Evolutionary conservation across 2,888 invertebrate species (phyloP).

Genomic region (Volucella bombylans): DNA sequence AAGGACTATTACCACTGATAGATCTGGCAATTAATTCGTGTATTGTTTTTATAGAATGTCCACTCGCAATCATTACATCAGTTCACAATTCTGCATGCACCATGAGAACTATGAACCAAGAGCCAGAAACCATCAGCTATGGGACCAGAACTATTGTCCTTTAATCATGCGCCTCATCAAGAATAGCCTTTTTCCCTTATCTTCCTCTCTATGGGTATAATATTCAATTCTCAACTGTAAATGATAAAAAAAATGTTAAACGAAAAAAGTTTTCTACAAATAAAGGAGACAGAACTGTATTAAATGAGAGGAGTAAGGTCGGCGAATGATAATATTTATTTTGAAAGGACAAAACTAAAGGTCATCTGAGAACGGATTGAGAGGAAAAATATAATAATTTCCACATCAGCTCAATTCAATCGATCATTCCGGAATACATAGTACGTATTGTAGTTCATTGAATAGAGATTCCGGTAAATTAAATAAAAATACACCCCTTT

Average conservation of each 20-base stretch:
- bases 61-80: neutral
- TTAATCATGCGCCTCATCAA: slow-evolving; percentile 12
- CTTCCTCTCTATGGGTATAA: neutral
- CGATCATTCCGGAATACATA: slow-evolving; percentile 14
- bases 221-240: neutral
- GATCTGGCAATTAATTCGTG: neutral
- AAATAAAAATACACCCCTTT: slow-evolving; percentile 37
- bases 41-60: neutral
- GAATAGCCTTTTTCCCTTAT: slow-evolving; percentile 11
- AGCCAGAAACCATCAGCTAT: too few species aligned
- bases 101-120: too few species aligned
- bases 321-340: slow-evolving; percentile 13
- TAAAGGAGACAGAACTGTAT: too few species aligned
- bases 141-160: slow-evolving; percentile 9
- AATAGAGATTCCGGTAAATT: slow-evolving; percentile 44
- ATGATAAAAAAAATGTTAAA: neutral
- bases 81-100: too few species aligned
- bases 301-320: neutral
- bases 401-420: slow-evolving; percentile 33
- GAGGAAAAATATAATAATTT: slow-evolving; percentile 15
- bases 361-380: neutral
- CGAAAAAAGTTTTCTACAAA: neutral
- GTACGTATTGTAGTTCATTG: slow-evolving; percentile 26
- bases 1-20: neutral
- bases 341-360: neutral